Base-by-base conservation (phyloP, 2,797 vertebrate genomes). In the Parauchenoglanis ngamensis region DNA sequence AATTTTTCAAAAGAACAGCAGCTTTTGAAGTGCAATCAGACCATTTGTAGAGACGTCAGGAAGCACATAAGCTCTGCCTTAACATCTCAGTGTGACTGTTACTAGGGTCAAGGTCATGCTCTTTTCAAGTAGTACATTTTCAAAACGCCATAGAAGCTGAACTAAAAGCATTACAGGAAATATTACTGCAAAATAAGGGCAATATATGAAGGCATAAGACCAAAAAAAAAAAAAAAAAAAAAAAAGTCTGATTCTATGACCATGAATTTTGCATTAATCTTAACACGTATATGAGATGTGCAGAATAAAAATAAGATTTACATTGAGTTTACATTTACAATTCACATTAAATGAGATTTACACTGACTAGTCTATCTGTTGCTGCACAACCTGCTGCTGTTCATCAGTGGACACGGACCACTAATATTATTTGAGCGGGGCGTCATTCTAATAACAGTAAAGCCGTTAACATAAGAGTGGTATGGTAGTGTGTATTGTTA, bases 1-100 rank as follows among this genome's bases (percentile, higher is more conserved):
- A 56, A 67, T 87, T 85, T 88, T 85, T 82, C 17, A 52, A 86
- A 61, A 86, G 61, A 6, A 54, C 67, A 40, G 83, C 89, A 92
- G 76, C 0, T 85, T 93, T 93, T 93, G 90, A 92, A 92, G 92
- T 91, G 3, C 6, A 87, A 87, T 56, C 46, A 77, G 91, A 93
- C 88, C 88, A 63, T 92, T 83, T 91, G 90, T 88, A 91, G 88
- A 85, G 87, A 91, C 89, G 89, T 89, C 91, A 90, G 85, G 13
- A 25, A 12, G 84, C 84, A 81, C 88, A 88, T 59, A 79, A 35
- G 56, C 72, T 86, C 84, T 87, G 25, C 21, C n/a, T 56, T 49
- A 56, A 56, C 70, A 61, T 67, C 83, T 73, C 52, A 63, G 56
- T 2, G 67, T 56, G 76, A 90, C 90, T 82, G 72, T 82, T 77